Conservation (phyloP, 2,888 invertebrate genomes). For the Acanthosepion pharaonis region DNA sequence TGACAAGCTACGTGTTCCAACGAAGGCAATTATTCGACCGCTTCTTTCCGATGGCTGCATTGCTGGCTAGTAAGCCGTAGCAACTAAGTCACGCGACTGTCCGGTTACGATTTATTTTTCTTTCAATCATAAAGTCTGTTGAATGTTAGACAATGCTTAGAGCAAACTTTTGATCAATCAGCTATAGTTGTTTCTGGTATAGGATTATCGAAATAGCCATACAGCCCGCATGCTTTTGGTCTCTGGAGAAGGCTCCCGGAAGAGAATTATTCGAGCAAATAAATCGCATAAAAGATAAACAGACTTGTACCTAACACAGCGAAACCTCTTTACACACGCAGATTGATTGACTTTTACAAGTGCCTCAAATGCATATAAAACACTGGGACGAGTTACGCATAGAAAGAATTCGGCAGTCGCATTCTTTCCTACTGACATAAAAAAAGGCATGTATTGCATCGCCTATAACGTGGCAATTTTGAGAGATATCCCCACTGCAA, state of each 20-base stretch:
- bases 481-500: no score
- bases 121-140: conserved; percentile 33
- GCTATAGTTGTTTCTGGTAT: background rate
- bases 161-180: background rate
- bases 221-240: background rate
- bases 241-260: background rate
- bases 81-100: background rate
- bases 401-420: no score
- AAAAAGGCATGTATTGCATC: no score
- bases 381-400: no score
- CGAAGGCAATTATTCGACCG: conserved; percentile 33
- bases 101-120: background rate
- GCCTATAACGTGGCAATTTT: no score
- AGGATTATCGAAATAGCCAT: background rate
- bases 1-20: conserved; percentile 11
- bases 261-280: no score
- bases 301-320: no score
- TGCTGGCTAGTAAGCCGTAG: background rate
- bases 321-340: no score
- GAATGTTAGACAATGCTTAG: background rate
- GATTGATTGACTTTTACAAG: no score
- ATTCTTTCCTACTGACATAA: no score
- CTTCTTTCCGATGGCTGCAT: background rate
- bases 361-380: no score
- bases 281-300: background rate